phyloP scores from a whole-genome alignment of 2,888 invertebrate species.

The Phania funesta region DNA sequence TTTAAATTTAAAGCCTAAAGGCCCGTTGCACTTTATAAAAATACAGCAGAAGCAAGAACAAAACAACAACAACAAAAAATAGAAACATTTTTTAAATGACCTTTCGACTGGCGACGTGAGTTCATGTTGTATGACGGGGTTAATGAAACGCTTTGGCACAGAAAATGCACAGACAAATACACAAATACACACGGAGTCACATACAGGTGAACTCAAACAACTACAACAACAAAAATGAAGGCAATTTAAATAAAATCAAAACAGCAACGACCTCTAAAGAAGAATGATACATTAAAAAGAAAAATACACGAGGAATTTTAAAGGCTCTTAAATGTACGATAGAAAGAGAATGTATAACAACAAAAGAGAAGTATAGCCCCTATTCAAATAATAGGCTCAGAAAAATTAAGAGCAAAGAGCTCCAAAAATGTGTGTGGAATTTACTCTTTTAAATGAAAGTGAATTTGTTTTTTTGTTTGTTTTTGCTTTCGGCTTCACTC shows the following conservation, averaged over 20 bases:
- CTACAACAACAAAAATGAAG: slow-evolving; percentile 5
- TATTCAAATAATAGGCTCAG: too few relatives aligned
- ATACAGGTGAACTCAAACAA: slow-evolving; percentile 40
- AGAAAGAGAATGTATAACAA: background rate
- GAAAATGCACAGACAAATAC: slow-evolving; percentile 70
- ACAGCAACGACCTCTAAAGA: slow-evolving; percentile 65
- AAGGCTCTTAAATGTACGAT: background rate
- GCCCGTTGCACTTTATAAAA: background rate
- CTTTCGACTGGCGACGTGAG: slow-evolving; percentile 64
- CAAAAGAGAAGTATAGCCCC: too few relatives aligned
- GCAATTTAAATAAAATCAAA: slow-evolving; percentile 30
- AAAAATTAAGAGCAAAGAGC: background rate
- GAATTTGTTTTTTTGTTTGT: slow-evolving; percentile 59
- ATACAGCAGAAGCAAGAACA: too few relatives aligned
- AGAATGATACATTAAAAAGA: slow-evolving; percentile 8
- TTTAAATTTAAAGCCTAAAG: slow-evolving; percentile 46
- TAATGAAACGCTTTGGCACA: slow-evolving; percentile 80
- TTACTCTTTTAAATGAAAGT: slow-evolving; percentile 62
- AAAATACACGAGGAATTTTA: background rate
- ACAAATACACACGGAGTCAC: slow-evolving; percentile 17
- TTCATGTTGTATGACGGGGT: slow-evolving; percentile 73
- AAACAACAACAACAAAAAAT: too few relatives aligned
- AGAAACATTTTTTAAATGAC: slow-evolving; percentile 49
- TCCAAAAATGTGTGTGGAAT: background rate
- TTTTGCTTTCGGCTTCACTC: slow-evolving; percentile 7